Evolutionary conservation across 53 echinoderm and acorn worm species (phyloP).

Genomic region (Holothuria scabra): DNA sequence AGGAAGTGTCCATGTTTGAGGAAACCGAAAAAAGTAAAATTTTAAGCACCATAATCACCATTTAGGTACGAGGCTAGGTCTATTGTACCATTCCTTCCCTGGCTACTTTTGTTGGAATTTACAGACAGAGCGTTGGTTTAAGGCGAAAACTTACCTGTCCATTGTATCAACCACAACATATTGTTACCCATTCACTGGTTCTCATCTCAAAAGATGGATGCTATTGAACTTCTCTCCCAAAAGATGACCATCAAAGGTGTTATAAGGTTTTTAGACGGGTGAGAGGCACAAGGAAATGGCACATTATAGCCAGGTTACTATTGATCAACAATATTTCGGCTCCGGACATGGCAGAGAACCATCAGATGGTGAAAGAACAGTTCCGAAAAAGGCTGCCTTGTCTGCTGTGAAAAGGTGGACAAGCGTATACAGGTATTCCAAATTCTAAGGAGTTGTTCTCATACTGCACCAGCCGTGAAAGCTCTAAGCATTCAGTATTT

Average conservation of each 20-base stretch:
- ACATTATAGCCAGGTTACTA: background rate
- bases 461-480: slow-evolving; percentile 21
- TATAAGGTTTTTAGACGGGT: slow-evolving; percentile 50
- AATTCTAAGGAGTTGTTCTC: slow-evolving; percentile 27
- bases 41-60: too few relatives aligned
- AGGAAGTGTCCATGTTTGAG: too few relatives aligned
- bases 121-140: too few relatives aligned
- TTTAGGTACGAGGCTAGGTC: too few relatives aligned
- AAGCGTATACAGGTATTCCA: slow-evolving; percentile 36
- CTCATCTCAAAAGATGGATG: slow-evolving; percentile 31
- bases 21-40: too few relatives aligned
- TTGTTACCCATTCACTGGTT: slow-evolving; percentile 3
- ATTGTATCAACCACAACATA: background rate
- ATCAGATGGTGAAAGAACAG: slow-evolving; percentile 53
- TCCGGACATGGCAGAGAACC: slow-evolving; percentile 49
- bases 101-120: too few relatives aligned
- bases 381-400: slow-evolving; percentile 30
- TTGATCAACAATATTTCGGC: slow-evolving; percentile 51
- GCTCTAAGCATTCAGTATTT: slow-evolving; percentile 9
- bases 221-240: background rate
- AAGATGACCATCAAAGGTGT: background rate
- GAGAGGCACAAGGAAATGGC: slow-evolving; percentile 35
- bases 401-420: slow-evolving; percentile 35
- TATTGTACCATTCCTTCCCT: too few relatives aligned
- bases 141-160: slow-evolving; percentile 35